Evolutionary conservation across 2,113 vertebrate species (phyloP), one percentile per base, ranked within the genome.

Genomic region (Ageneiosus marmoratus): DNA sequence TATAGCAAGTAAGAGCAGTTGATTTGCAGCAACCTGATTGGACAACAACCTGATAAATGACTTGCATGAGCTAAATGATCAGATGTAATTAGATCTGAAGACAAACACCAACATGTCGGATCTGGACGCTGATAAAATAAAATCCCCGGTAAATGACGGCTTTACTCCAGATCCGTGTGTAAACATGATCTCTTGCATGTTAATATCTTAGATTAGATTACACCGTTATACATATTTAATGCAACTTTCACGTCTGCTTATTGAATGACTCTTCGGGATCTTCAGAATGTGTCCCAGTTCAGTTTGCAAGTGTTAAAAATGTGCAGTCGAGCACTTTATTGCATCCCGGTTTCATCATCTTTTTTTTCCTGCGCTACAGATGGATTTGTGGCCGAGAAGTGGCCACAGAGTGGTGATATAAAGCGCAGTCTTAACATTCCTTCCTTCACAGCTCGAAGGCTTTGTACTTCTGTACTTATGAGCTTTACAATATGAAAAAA

Each of bases 311-410:
- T 65, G 77, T 86, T 75, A 56, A 55, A 51, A 63, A 77, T 67
- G 83, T 81, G 22, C 15, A 85, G 62, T 79, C 44, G n/a, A 86
- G 88, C 89, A 85, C 76, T 86, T 79, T 90, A 84, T 94, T 91
- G 90, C 93, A 87, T 86, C 89, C 80, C 79, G 86, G 87, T 94
- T 93, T 91, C 91, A 91, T 93, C 91, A 92, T 92, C 89, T 90
- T 82, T 87, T 87, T 73, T 85, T 41, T n/a, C n/a, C n/a, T 80
- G 77, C 85, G 65, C 75, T 88, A 88, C 67, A 86, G 83, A 88
- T 83, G 80, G 63, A 27, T 80, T 80, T 67, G 69, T 87, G 73
- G 80, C 77, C 72, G 9, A 56, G 80, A 72, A 83, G 55, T 77
- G 62, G 74, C 83, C 81, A 77, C 77, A 81, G 29, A 81, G 22